Conservation (phyloP, 2,888 invertebrate species). For the Belgica antarctica region DNA sequence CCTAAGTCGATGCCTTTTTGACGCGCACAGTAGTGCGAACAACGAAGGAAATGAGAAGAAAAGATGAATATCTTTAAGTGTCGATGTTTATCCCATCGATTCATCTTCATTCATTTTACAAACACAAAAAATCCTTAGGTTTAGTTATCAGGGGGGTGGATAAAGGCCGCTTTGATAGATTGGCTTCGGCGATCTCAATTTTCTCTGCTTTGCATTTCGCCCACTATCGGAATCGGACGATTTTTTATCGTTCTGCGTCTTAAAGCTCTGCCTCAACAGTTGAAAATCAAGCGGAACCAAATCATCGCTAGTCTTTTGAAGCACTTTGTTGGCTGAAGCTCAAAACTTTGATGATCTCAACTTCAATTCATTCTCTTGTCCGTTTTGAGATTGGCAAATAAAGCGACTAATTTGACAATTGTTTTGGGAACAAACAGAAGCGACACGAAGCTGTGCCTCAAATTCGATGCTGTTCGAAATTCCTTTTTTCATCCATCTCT, state of each 20-base stretch:
- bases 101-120: conserved; percentile 43
- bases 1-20: not conserved
- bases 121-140: not conserved
- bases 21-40: not conserved
- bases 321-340: too few species aligned
- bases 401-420: conserved; percentile 39
- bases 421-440: conserved; percentile 19
- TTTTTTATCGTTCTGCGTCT: conserved; percentile 6
- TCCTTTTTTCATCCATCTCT: not conserved
- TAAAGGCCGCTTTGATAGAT: conserved; percentile 20
- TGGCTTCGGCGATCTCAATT: conserved; percentile 22
- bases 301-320: too few species aligned
- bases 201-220: conserved; percentile 24
- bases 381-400: not conserved
- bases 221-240: conserved; percentile 18
- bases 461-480: not conserved
- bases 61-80: conserved; percentile 44
- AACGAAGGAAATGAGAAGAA: not conserved
- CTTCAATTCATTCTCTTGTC: too few species aligned
- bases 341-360: conserved; percentile 6
- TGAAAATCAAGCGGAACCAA: not conserved
- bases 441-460: conserved; percentile 1
- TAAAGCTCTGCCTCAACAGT: too few species aligned
- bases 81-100: conserved; percentile 42
- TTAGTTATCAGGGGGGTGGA: not conserved